These are phyloP conservation scores for Nerophis lumbriciformis DNA, from an alignment of 2,113 vertebrate genomes.

Conservation along the genomic window DNA sequence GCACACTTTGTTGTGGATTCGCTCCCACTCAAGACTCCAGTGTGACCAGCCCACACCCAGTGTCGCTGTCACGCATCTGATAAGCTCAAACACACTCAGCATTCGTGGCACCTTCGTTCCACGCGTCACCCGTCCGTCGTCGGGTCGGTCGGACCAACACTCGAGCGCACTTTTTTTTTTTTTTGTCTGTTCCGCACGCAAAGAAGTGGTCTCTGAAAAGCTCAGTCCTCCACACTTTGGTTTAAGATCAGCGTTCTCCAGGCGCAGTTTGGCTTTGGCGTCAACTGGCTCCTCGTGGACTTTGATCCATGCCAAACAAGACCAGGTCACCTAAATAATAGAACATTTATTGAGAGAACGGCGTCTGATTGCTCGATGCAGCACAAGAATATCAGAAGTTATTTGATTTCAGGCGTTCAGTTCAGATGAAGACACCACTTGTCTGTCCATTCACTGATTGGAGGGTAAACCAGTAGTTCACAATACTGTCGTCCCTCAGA, in stretches of 20 bases:
- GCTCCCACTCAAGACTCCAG: constrained; percentile 37
- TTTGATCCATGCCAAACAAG: constrained; percentile 32
- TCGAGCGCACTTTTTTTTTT: constrained; percentile 62
- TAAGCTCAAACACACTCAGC: constrained; percentile 55
- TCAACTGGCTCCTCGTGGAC: constrained; percentile 49
- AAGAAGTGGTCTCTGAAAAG: constrained; percentile 29
- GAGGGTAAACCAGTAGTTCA: too few relatives aligned
- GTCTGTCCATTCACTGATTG: too few relatives aligned
- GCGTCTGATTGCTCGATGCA: neutral
- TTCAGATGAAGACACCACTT: too few relatives aligned
- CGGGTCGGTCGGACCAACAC: constrained; percentile 61
- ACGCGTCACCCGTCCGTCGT: constrained; percentile 31
- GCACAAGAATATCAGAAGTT: too few relatives aligned
- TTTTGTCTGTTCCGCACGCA: constrained; percentile 34
- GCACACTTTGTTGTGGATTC: constrained; percentile 24
- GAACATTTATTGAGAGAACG: neutral
- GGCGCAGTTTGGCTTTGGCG: too few relatives aligned
- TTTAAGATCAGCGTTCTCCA: neutral
- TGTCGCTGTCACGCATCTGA: constrained; percentile 41
- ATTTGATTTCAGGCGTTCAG: too few relatives aligned
- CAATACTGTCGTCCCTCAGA: too few relatives aligned
- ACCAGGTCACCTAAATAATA: constrained; percentile 1
- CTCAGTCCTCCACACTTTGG: constrained; percentile 34
- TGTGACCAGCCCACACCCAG: constrained; percentile 54
- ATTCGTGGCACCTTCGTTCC: constrained; percentile 37